Evolutionary conservation across 92 coral and sea anemone species (phyloP).

Genomic region (Umimayanthus kanabou): DNA sequence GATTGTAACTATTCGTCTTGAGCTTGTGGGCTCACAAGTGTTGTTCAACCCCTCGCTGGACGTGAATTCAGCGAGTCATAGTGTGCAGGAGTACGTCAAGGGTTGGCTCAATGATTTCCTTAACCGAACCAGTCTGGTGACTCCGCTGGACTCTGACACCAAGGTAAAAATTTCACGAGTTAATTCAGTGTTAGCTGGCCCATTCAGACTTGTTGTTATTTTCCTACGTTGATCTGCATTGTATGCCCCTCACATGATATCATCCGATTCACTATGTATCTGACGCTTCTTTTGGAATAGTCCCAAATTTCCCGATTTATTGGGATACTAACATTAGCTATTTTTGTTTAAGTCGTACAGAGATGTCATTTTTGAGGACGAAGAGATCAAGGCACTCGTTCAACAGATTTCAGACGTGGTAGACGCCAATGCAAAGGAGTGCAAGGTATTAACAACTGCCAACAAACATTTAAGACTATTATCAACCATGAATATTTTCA

Average conservation of each 20-base stretch:
- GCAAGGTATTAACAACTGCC: conserved; percentile 60
- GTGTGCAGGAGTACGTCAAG: conserved; percentile 87
- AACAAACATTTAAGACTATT: background rate
- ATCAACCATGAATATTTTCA: too few species aligned
- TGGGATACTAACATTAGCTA: background rate
- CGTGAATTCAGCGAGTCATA: conserved; percentile 76
- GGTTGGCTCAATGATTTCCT: conserved; percentile 89
- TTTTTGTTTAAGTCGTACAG: conserved; percentile 65
- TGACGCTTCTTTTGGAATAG: too few species aligned
- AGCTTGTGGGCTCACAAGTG: conserved; percentile 92
- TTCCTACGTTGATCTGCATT: background rate
- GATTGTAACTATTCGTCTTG: conserved; percentile 85
- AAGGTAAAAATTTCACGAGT: conserved; percentile 57
- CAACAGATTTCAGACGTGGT: conserved; percentile 82
- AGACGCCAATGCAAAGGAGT: conserved; percentile 83
- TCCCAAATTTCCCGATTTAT: background rate
- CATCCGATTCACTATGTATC: background rate
- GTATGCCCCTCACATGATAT: background rate
- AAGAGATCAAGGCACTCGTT: conserved; percentile 71
- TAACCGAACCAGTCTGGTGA: conserved; percentile 79
- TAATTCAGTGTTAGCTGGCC: too few species aligned
- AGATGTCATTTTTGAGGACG: conserved; percentile 67
- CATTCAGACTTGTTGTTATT: background rate
- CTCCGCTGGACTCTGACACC: conserved; percentile 75
- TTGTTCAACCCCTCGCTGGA: conserved; percentile 93